Base-by-base conservation (phyloP, 2,888 invertebrate species). In the Trichopria drosophilae region DNA sequence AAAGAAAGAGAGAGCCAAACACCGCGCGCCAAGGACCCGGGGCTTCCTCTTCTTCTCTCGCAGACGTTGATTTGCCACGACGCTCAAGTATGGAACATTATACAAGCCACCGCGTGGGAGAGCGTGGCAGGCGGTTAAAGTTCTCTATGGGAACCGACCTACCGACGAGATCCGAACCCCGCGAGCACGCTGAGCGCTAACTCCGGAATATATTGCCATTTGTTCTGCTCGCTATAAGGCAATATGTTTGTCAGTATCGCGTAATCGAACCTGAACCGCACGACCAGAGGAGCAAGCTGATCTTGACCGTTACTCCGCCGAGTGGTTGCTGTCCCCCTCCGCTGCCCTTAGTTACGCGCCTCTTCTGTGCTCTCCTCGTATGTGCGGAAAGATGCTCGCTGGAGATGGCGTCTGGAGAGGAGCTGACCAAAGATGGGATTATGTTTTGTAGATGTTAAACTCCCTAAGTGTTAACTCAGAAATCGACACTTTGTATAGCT, bases 181-280 rank as follows among this genome's bases (percentile, higher is more conserved):
- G 58, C 58, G 53, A 56, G 58, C 62, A 63, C 61, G 58, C 47
- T 44, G 41, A 48, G 46, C 39, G 42, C 59, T 57, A 61, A 61
- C 59, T 55, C 54, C 53, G 67, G 67, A 65, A 71, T 71, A 69
- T 69, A 71, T 70, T 67, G 69, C 72, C 69, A 71, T 72, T 72
- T 72, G 70, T 72, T 72, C 66, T 60, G 65, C 61, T 60, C 62
- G 67, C 65, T 66, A 66, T 66, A 62, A 71, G 68, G 68, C 66
- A 62, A 69, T 71, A 69, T 66, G 69, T 71, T 71, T 69, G 68
- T 70, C 69, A 69, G 69, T 69, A 72, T 70, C 71, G 65, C 66
- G 67, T 67, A 70, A 70, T 71, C 70, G 68, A 69, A 65, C 62
- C 65, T 59, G 62, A 57, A 54, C 53, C 48, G 48, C 58, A 47